These are phyloP conservation scores for Gerris lacustris DNA, from an alignment of 2,888 invertebrate genomes.

Conservation along the genomic window DNA sequence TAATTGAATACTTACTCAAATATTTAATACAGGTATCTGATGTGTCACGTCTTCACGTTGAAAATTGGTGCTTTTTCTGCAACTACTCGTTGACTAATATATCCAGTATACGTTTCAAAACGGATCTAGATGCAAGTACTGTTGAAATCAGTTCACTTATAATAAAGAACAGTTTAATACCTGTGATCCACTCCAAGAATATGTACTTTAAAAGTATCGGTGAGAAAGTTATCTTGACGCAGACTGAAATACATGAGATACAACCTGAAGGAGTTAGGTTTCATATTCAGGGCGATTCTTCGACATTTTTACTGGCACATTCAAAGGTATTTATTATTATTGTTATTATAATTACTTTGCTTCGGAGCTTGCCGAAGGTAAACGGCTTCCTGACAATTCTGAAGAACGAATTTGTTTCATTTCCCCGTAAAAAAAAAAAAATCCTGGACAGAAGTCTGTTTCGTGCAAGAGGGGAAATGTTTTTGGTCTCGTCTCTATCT, in stretches of 20 bases:
- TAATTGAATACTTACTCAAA: too few species aligned
- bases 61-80: not conserved
- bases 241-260: not conserved
- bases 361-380: too few species aligned
- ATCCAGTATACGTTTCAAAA: not conserved
- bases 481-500: too few species aligned
- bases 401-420: too few species aligned
- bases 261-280: not conserved
- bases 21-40: not conserved
- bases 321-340: too few species aligned
- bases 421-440: too few species aligned
- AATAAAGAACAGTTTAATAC: not conserved
- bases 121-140: not conserved
- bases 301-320: too few species aligned
- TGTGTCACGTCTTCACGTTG: not conserved
- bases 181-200: not conserved
- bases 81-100: not conserved
- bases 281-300: too few species aligned
- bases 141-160: not conserved
- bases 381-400: too few species aligned
- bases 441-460: too few species aligned
- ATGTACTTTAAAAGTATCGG: not conserved
- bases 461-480: too few species aligned
- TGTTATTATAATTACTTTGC: too few species aligned
- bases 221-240: not conserved